phyloP scores from a whole-genome alignment of 2,797 vertebrate genomes.

The Sebastes cheni region DNA sequence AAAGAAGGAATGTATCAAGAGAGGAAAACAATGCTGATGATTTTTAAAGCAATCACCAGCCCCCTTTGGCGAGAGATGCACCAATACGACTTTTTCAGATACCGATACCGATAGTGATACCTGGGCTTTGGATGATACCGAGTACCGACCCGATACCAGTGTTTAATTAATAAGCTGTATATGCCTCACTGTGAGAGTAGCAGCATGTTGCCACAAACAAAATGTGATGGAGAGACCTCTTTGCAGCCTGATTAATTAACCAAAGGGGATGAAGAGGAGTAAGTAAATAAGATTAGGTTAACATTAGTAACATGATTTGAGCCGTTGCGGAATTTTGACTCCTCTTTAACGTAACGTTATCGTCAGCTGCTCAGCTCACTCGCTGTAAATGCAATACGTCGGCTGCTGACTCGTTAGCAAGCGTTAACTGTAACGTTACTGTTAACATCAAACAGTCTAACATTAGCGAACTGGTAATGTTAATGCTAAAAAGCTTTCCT shows the following conservation, averaged over 20 bases:
- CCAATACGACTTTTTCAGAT: neutral
- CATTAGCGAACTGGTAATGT: neutral
- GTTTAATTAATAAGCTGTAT: neutral
- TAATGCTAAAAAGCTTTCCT: neutral
- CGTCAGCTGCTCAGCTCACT: no score
- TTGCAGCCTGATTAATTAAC: neutral
- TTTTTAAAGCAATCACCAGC: constrained; percentile 50
- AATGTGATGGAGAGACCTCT: no score
- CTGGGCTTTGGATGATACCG: neutral
- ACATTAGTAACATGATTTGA: no score
- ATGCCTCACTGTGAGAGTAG: neutral
- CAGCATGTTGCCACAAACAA: neutral
- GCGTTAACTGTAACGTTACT: neutral
- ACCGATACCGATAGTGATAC: no score
- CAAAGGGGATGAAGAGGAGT: neutral
- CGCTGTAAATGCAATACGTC: accelerated
- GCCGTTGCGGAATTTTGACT: no score
- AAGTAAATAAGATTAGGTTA: neutral
- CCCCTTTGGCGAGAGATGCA: neutral
- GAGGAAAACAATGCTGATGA: constrained; percentile 24
- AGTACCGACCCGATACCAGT: accelerated
- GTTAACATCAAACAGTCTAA: neutral
- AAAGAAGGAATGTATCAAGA: constrained; percentile 54
- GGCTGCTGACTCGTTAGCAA: neutral
- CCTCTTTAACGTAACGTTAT: no score